phyloP scores from a whole-genome alignment of 2,797 vertebrate species.

The Tenualosa thibaudeaui region DNA sequence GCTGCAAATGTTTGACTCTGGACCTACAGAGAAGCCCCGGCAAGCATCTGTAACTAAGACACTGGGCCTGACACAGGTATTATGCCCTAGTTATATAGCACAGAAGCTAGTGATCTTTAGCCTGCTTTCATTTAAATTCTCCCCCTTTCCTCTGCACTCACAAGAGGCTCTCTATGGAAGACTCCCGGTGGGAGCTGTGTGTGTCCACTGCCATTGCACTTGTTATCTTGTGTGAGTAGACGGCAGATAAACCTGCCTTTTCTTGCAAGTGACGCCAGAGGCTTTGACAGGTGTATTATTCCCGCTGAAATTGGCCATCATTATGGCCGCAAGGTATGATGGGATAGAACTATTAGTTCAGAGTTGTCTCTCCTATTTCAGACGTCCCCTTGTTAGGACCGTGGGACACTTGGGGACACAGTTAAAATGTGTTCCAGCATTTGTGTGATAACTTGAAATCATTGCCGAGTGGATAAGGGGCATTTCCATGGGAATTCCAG shows the following conservation, averaged over 20 bases:
- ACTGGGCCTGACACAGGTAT: background rate
- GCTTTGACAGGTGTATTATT: slow-evolving; percentile 16
- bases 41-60: background rate
- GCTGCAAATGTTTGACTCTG: background rate
- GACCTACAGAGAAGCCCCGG: background rate
- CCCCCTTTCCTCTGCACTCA: background rate
- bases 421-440: background rate
- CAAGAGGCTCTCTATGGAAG: slow-evolving; percentile 17
- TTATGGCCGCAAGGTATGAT: slow-evolving; percentile 18
- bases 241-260: background rate
- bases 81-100: background rate
- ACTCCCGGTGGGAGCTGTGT: background rate
- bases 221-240: slow-evolving; percentile 1
- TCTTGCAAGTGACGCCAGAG: slow-evolving; percentile 3
- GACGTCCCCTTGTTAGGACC: background rate
- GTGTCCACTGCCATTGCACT: background rate
- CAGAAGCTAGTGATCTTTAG: background rate
- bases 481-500: too few relatives aligned
- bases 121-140: background rate
- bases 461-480: background rate
- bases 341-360: background rate
- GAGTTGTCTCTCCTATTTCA: background rate
- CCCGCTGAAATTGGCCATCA: slow-evolving; percentile 17
- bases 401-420: background rate
- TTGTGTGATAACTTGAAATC: background rate